These are phyloP conservation scores for Platorchestia sp. DNA, from an alignment of 1,140 invertebrate species.

Conservation along the genomic window DNA sequence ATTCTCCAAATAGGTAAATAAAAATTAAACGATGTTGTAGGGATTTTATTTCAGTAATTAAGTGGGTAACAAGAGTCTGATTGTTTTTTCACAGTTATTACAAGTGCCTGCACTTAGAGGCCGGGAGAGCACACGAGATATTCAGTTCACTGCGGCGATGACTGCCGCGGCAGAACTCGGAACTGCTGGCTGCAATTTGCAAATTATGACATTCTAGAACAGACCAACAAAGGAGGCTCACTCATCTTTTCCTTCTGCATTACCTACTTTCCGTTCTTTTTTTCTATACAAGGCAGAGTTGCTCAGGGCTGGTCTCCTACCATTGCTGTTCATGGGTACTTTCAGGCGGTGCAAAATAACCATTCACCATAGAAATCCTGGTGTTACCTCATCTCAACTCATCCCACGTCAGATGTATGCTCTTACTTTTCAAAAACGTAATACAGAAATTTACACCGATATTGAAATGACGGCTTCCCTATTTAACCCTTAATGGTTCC, in stretches of 20 bases:
- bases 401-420: background rate
- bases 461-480: background rate
- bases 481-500: background rate
- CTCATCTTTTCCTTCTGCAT: background rate
- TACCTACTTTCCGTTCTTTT: background rate
- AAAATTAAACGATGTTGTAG: constrained; percentile 9
- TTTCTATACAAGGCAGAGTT: background rate
- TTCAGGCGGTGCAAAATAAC: background rate
- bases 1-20: background rate
- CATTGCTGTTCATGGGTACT: background rate
- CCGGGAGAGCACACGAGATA: background rate
- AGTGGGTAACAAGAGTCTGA: constrained; percentile 53
- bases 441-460: background rate
- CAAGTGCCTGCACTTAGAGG: constrained; percentile 6
- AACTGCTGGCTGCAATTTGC: background rate
- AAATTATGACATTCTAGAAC: background rate
- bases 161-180: background rate
- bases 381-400: background rate
- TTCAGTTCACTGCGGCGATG: background rate
- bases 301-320: background rate
- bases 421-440: background rate
- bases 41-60: constrained; percentile 55
- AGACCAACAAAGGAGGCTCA: background rate
- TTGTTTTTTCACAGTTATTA: constrained; percentile 47
- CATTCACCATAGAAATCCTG: background rate